Conservation (phyloP, 2,888 invertebrate species). For the Apamea epomidion region DNA sequence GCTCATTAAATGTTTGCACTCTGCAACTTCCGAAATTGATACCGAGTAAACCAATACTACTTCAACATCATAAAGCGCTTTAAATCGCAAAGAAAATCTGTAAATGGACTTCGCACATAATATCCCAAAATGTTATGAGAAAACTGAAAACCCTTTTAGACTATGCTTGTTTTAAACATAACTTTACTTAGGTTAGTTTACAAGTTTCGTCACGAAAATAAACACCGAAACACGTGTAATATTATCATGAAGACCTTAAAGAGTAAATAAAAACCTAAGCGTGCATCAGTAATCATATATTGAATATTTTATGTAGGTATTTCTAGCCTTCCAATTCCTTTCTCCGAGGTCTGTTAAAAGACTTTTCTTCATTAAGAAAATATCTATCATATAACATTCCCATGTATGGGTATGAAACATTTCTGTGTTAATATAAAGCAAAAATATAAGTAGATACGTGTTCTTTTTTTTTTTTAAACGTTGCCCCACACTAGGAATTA, state of each 20-base stretch:
- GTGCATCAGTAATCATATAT: not conserved
- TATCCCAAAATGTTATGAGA: not conserved
- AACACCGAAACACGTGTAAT: not conserved
- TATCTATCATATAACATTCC: not conserved
- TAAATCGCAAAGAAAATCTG: not conserved
- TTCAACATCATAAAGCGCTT: not conserved
- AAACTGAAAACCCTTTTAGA: not conserved
- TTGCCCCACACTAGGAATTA: too few species aligned
- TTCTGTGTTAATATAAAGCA: too few species aligned
- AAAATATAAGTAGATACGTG: too few species aligned
- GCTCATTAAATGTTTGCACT: constrained; percentile 3
- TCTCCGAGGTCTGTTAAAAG: too few species aligned
- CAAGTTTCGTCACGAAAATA: constrained; percentile 2
- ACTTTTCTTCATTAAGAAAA: too few species aligned
- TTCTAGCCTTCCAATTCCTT: not conserved
- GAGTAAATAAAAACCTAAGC: too few species aligned
- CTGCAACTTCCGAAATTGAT: not conserved
- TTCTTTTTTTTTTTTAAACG: too few species aligned
- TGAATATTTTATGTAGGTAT: not conserved
- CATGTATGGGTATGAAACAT: too few species aligned
- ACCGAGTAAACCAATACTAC: not conserved
- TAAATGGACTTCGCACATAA: not conserved
- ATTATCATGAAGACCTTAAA: not conserved
- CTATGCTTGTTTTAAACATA: not conserved
- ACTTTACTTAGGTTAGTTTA: not conserved